These are phyloP conservation scores for Sinotaia quadrata DNA, from an alignment of 2,888 invertebrate genomes.

Conservation along the genomic window DNA sequence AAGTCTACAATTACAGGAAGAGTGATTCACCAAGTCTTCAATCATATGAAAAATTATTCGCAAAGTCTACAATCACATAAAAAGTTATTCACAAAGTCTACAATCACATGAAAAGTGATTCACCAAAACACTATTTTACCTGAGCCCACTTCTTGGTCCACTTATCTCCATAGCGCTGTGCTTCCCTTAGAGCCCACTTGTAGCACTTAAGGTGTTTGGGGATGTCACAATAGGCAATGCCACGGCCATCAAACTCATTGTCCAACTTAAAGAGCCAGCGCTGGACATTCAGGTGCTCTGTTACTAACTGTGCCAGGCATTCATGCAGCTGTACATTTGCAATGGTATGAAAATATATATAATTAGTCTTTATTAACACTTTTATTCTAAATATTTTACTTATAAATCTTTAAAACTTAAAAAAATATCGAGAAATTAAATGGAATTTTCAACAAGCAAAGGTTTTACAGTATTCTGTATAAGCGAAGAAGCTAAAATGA, in stretches of 20 bases:
- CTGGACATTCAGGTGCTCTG: conserved; percentile 68
- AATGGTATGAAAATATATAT: not conserved
- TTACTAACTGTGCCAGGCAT: conserved; percentile 70
- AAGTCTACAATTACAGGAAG: too few relatives aligned
- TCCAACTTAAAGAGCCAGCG: conserved; percentile 72
- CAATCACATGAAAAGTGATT: too few relatives aligned
- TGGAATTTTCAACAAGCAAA: too few relatives aligned
- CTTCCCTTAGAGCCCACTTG: conserved; percentile 69
- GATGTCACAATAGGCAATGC: conserved; percentile 70
- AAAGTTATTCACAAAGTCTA: too few relatives aligned
- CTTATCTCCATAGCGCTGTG: conserved; percentile 70
- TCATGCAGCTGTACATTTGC: conserved; percentile 68
- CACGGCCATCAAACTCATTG: conserved; percentile 70
- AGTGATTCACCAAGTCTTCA: too few relatives aligned
- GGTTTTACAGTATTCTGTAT: too few relatives aligned
- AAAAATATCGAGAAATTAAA: not conserved
- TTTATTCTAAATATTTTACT: too few relatives aligned
- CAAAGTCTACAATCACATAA: too few relatives aligned
- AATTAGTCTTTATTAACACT: not conserved
- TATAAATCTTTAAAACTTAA: not conserved
- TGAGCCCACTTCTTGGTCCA: conserved; percentile 73
- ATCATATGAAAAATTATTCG: too few relatives aligned
- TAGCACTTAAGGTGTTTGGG: conserved; percentile 66
- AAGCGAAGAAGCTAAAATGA: too few relatives aligned
- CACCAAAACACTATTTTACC: too few relatives aligned